phyloP scores from a whole-genome alignment of 2,888 invertebrate genomes.

The Ariolimax columbianus region DNA sequence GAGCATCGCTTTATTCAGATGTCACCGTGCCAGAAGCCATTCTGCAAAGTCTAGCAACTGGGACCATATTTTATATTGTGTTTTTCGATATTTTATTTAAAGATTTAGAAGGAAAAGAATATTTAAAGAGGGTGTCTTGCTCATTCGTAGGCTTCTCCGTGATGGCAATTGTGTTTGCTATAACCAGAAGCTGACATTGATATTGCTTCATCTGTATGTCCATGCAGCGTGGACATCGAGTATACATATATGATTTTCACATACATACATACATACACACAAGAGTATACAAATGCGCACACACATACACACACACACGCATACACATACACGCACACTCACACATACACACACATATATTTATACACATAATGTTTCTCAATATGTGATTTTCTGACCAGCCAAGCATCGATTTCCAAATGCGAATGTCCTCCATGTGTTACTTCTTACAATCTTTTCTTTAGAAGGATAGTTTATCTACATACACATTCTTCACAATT shows the following conservation, averaged over 20 bases:
- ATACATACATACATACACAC: too few species aligned
- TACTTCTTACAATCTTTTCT: neutral
- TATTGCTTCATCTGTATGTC: neutral
- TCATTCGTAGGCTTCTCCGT: conserved; percentile 72
- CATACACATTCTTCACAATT: neutral
- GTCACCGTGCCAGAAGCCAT: conserved; percentile 72
- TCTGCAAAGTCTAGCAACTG: conserved; percentile 71
- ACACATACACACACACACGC: too few species aligned
- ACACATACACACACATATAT: neutral
- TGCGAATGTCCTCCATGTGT: neutral
- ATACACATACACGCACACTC: too few species aligned
- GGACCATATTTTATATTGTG: conserved; percentile 72
- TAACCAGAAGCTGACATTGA: conserved; percentile 52
- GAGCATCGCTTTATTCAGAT: conserved; percentile 69
- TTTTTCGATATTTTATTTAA: conserved; percentile 74
- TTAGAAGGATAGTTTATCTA: neutral
- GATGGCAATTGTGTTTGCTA: conserved; percentile 71
- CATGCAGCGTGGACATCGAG: neutral
- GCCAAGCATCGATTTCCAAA: conserved; percentile 13
- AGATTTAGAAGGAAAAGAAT: conserved; percentile 70
- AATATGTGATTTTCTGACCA: neutral
- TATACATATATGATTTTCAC: neutral
- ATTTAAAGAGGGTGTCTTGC: conserved; percentile 70
- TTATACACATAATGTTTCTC: too few species aligned
- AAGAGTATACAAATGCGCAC: too few species aligned